A percentile compares a stretch with the other conserved stretches of the same genome.
phyloP scores from a whole-genome alignment of 2,113 vertebrate species.

The Microcebus lehilahytsara region DNA sequence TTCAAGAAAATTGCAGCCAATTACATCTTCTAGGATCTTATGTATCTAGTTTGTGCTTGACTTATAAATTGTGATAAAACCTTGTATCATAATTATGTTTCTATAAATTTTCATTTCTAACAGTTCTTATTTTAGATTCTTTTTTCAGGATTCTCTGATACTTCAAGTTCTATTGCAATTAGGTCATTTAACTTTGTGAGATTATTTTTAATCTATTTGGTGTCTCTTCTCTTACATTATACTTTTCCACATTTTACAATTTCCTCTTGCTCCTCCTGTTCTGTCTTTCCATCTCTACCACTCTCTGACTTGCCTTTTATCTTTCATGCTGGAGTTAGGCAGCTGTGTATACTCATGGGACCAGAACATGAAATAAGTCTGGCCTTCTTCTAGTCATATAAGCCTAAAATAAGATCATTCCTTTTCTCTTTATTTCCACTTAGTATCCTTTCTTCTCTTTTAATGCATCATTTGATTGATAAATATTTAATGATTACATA shows the following conservation, averaged over 20 bases:
- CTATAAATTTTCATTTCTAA: slow-evolving; percentile 38
- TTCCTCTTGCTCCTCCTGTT: background rate
- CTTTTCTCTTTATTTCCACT: background rate
- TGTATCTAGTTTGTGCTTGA: slow-evolving; percentile 26
- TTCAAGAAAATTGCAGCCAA: slow-evolving; percentile 21
- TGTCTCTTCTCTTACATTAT: background rate
- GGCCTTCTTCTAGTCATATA: background rate
- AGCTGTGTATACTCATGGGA: background rate
- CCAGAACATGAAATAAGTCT: background rate
- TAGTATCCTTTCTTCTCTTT: background rate
- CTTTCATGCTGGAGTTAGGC: background rate
- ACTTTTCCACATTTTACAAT: background rate
- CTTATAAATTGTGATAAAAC: background rate
- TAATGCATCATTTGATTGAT: background rate
- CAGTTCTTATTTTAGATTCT: slow-evolving; percentile 17
- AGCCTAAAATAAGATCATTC: background rate
- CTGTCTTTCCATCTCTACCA: background rate
- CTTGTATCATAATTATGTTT: slow-evolving; percentile 23
- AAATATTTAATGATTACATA: slow-evolving; percentile 29
- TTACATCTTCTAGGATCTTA: background rate
- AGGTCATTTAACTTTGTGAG: slow-evolving; percentile 27
- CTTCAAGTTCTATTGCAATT: background rate
- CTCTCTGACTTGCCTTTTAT: background rate
- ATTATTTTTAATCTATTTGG: background rate
- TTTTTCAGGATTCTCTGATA: slow-evolving; percentile 27